A percentile compares a stretch with the other conserved stretches of the same genome.
phyloP scores from a whole-genome alignment of 2,113 vertebrate species.

The Cnemophilus loriae region DNA sequence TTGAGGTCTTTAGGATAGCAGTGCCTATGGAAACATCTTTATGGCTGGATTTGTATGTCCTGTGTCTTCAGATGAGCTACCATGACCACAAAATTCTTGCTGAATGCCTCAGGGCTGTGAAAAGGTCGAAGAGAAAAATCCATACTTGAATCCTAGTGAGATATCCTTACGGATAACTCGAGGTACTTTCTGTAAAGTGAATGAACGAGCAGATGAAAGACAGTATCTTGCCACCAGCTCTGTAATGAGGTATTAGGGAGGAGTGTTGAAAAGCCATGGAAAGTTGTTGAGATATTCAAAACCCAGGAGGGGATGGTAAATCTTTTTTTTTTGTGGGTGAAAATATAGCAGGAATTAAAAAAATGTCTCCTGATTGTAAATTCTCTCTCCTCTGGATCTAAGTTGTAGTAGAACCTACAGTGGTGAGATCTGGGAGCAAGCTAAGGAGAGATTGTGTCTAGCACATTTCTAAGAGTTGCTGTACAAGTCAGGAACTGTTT shows the following conservation, averaged over 20 bases:
- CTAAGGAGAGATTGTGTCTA: not conserved
- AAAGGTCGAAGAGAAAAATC: slow-evolving; percentile 18
- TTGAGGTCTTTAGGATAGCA: not conserved
- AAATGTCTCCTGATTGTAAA: not conserved
- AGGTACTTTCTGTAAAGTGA: not conserved
- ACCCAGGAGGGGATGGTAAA: not conserved
- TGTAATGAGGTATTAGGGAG: slow-evolving; percentile 29
- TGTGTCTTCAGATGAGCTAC: not conserved
- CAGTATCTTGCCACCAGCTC: slow-evolving; percentile 10
- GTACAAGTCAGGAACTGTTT: not conserved
- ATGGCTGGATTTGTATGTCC: not conserved
- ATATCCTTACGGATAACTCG: not conserved
- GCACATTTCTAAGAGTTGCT: not conserved
- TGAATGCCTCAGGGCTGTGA: not conserved
- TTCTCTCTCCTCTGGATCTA: not conserved
- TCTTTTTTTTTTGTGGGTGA: not conserved
- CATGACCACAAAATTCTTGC: not conserved
- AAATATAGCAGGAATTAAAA: not conserved
- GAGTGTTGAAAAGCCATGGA: slow-evolving; percentile 8
- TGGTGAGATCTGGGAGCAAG: not conserved
- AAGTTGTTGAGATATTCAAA: slow-evolving; percentile 38
- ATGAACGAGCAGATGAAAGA: slow-evolving; percentile 45
- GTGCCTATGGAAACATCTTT: not conserved
- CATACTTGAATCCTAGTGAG: not conserved
- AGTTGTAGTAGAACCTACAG: not conserved